Evolutionary conservation across 2,113 vertebrate genomes (phyloP), one percentile per base, ranked within the genome.

Genomic region (Siphamia tubifer): DNA sequence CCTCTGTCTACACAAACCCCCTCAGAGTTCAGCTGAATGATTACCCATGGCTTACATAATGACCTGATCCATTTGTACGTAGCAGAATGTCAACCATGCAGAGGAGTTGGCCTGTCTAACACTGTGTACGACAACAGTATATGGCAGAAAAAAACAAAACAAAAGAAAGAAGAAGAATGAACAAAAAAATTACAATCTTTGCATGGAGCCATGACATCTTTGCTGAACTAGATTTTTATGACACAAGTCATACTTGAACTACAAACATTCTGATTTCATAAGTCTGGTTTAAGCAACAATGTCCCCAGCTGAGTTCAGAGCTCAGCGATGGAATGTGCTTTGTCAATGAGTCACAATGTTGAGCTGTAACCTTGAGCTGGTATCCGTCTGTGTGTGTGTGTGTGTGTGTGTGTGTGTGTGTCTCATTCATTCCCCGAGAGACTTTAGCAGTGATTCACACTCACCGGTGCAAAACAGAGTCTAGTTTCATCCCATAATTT

Each of bases 331-430:
- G 76, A 89, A 79, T 85, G 61, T 58, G 67, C 74, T 78, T 73
- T 19, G 72, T 84, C 77, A 83, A 72, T 84, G 79, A 86, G 77
- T 90, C 77, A 86, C 72, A 17, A 19, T 28, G 68, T 54, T 64
- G 31, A 69, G 58, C 60, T 61, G 57, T 65, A 62, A 75, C 74
- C 61, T 72, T 61, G 54, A 47, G 17, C 15, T 68, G 49, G 42
- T 60, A 63, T 77, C 43, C 11, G 42, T 63, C 32, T 52, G 64
- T 47, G 55, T 80, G 0, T 39, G 3, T 24, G 20, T 19, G 23
- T 35, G 56, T 25, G 2, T 36, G 32, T 76, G 36, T 64, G 47
- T 36, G 24, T 64, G 43, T 51, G 36, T 52, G 56, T 42, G 20
- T 77, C 25, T 76, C 74, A 47, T 68, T 72, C 60, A 58, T 81